Base-by-base conservation (phyloP, 2,888 invertebrate genomes). In the Machimus atricapillus region DNA sequence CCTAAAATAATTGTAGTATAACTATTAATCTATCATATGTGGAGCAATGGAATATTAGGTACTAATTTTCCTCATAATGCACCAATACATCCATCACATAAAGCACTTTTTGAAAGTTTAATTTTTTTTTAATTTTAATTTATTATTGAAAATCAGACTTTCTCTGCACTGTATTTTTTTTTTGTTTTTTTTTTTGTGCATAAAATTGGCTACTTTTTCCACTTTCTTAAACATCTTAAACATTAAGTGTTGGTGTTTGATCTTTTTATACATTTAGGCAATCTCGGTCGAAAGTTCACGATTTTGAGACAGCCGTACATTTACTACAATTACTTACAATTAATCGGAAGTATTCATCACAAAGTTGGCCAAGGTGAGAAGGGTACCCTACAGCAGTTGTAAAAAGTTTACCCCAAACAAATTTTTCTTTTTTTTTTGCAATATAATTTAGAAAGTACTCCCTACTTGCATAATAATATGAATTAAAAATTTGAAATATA, bases 291-390 rank as follows among this genome's bases (percentile, higher is more conserved):
- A 31, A 66, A n/a, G 77, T 83, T 66, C 88, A 87, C 31, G 90
- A 90, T 66, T 87, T 89, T 79, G 93, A 93, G 91, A 93, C 94
- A 90, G 94, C 94, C 89, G 92, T 94, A 91, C 93, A 93, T 91
- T 93, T 94, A 89, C 93, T 94, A 88, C 93, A 94, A 91, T 93
- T 94, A 91, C 93, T 94, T 92, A 93, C 93, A 90, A 93, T 94
- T 91, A 94, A 94, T 93, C 93, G 93, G 93, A 92, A 93, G 92
- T 94, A 94, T 93, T 93, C 94, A 93, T 93, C 93, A 93, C 93
- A 94, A 93, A 93, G 93, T 90, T 93, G 94, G 92, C 94, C 94
- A 93, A 94, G 94, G 94, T 94, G 88, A 88, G 88, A 56, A 66
- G 82, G 37, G 23, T 31, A 37, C 46, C 27, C 16, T 43, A n/a